Evolutionary conservation across 2,113 vertebrate species (phyloP).

Genomic region (Balaeniceps rex): DNA sequence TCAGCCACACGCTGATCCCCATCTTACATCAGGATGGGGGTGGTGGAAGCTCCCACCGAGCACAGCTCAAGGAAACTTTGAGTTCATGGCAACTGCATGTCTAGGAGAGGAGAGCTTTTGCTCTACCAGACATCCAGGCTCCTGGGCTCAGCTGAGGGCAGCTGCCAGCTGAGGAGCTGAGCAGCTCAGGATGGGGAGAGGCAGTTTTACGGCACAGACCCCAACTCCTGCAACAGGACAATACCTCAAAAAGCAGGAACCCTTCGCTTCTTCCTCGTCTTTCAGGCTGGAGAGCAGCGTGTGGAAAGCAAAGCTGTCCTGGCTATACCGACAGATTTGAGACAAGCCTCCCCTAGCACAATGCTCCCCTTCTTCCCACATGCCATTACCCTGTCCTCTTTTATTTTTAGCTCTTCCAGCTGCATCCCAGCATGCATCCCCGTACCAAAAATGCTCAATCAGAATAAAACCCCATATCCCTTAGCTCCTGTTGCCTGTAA

Average conservation of each 20-base stretch:
- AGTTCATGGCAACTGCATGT: not conserved
- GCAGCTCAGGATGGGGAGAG: not conserved
- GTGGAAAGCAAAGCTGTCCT: not conserved
- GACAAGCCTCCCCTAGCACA: not conserved
- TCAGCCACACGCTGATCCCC: not conserved
- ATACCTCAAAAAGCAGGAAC: not conserved
- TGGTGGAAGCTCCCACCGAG: not conserved
- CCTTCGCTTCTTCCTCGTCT: not conserved
- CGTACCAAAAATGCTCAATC: not conserved
- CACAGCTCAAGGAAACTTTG: not conserved
- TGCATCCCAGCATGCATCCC: not conserved
- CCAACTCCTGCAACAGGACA: not conserved
- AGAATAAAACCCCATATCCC: not conserved
- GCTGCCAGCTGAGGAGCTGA: not conserved
- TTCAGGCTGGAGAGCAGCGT: not conserved
- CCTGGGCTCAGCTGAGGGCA: not conserved
- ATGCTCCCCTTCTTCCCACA: not conserved
- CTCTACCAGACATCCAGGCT: not conserved
- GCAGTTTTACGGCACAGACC: not conserved
- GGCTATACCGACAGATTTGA: not conserved
- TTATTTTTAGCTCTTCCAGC: not conserved
- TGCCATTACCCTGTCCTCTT: not conserved
- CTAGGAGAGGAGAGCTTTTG: not conserved
- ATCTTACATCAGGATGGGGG: not conserved
- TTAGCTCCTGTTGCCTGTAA: not conserved